A percentile compares a stretch with the other conserved stretches of the same genome.
Conservation (phyloP, 2,888 invertebrate species). For the Merodon equestris region DNA sequence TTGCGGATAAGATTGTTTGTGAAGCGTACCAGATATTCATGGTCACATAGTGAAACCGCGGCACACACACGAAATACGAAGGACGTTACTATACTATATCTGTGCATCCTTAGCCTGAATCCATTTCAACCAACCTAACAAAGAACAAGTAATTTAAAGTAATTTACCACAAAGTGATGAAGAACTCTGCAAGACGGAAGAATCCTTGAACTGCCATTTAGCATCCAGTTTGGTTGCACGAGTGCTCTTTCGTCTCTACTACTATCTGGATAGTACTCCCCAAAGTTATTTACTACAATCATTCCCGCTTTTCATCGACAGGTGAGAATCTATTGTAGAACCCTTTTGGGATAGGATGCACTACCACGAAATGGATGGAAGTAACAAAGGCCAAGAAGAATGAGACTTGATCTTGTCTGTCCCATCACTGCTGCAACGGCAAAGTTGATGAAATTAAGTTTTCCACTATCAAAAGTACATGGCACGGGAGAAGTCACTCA, state of each 20-base stretch:
- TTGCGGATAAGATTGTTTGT: constrained; percentile 54
- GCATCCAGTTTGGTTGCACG: constrained; percentile 36
- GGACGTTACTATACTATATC: neutral
- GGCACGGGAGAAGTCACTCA: constrained; percentile 46
- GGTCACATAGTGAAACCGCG: too few relatives aligned
- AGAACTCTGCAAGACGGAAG: constrained; percentile 36
- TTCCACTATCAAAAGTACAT: constrained; percentile 59
- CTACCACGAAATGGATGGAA: neutral
- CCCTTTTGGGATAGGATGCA: too few relatives aligned
- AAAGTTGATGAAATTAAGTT: constrained; percentile 67
- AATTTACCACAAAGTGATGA: constrained; percentile 67
- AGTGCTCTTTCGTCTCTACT: constrained; percentile 6
- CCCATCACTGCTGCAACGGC: constrained; percentile 1
- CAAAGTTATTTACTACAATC: constrained; percentile 65
- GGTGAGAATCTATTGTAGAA: constrained; percentile 49
- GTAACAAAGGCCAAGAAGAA: constrained; percentile 37
- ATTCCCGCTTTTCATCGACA: constrained; percentile 61
- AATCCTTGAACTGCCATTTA: constrained; percentile 60
- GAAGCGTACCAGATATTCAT: constrained; percentile 43
- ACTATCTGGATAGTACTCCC: constrained; percentile 2
- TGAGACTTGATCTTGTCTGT: constrained; percentile 36
- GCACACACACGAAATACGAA: too few relatives aligned
- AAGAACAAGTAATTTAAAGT: constrained; percentile 63
- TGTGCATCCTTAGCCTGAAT: neutral
- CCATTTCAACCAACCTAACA: constrained; percentile 30